These are phyloP conservation scores for Sinosuthora webbiana DNA, from an alignment of 2,113 vertebrate species.

Conservation along the genomic window DNA sequence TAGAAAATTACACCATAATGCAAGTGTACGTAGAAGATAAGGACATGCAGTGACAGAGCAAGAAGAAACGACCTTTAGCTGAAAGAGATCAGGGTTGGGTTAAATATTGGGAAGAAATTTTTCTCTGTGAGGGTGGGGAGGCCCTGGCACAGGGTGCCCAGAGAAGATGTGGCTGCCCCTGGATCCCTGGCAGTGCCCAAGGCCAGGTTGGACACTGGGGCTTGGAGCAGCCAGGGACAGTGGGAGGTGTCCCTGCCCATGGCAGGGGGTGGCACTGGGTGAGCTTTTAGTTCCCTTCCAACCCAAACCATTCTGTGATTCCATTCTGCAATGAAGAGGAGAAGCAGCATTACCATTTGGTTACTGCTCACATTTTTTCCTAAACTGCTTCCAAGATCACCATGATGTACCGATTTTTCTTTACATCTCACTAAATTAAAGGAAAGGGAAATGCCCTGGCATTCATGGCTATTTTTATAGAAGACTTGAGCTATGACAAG, in stretches of 20 bases:
- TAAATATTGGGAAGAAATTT: background rate
- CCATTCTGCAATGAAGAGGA: background rate
- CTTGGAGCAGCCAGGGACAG: background rate
- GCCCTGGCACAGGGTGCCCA: background rate
- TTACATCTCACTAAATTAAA: background rate
- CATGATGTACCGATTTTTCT: background rate
- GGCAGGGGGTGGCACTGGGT: background rate
- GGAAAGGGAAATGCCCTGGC: background rate
- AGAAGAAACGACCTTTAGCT: background rate
- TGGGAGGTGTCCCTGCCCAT: background rate
- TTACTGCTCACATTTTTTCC: background rate
- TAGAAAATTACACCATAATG: background rate
- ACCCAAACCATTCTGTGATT: background rate
- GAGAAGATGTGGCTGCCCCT: background rate
- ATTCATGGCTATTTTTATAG: background rate
- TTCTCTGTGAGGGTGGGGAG: accelerated
- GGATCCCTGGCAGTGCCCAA: background rate
- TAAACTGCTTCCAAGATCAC: background rate
- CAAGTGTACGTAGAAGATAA: too few species aligned
- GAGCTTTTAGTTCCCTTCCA: background rate
- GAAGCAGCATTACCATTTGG: background rate
- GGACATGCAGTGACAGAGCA: background rate
- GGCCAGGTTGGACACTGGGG: background rate
- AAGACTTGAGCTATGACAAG: background rate
- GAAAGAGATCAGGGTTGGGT: background rate